A percentile compares a stretch with the other conserved stretches of the same genome.
phyloP scores from a whole-genome alignment of 2,797 vertebrate genomes.

The Enteromius fasciolatus region DNA sequence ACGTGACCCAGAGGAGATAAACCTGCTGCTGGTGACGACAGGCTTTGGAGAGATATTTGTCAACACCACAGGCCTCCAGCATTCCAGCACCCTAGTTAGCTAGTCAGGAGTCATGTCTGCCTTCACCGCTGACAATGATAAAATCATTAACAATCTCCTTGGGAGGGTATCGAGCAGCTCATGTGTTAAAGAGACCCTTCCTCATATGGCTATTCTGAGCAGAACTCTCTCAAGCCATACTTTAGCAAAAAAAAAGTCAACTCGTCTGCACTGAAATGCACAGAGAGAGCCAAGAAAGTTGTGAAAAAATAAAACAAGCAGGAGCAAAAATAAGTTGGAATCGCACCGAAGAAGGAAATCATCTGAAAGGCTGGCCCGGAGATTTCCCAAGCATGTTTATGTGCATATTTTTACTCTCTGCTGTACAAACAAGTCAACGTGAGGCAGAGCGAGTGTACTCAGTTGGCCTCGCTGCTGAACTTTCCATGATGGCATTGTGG shows the following conservation, averaged over 20 bases:
- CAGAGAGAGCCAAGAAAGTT: constrained; percentile 19
- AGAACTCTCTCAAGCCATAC: constrained; percentile 17
- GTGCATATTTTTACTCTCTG: constrained; percentile 23
- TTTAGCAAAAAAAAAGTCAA: constrained; percentile 26
- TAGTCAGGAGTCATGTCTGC: constrained; percentile 15
- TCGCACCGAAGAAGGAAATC: constrained; percentile 63
- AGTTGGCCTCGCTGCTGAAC: constrained; percentile 17
- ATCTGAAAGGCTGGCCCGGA: constrained; percentile 45
- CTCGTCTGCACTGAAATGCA: constrained; percentile 25
- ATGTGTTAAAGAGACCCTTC: background rate
- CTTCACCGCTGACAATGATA: constrained; percentile 41
- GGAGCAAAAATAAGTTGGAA: constrained; percentile 31
- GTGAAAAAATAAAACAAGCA: background rate
- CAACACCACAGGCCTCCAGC: constrained; percentile 31
- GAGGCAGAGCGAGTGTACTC: constrained; percentile 38
- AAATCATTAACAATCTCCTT: constrained; percentile 34
- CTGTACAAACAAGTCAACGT: constrained; percentile 57
- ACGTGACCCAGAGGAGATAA: constrained; percentile 20
- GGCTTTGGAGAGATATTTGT: constrained; percentile 30
- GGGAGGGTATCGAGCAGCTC: constrained; percentile 6
- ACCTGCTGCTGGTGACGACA: constrained; percentile 9
- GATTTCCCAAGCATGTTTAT: constrained; percentile 55
- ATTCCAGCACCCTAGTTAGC: constrained; percentile 23
- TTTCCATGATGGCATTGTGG: constrained; percentile 62
- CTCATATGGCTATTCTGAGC: constrained; percentile 45